These are phyloP conservation scores for Nothoprocta pentlandii DNA, from an alignment of 2,113 vertebrate species.

Conservation along the genomic window DNA sequence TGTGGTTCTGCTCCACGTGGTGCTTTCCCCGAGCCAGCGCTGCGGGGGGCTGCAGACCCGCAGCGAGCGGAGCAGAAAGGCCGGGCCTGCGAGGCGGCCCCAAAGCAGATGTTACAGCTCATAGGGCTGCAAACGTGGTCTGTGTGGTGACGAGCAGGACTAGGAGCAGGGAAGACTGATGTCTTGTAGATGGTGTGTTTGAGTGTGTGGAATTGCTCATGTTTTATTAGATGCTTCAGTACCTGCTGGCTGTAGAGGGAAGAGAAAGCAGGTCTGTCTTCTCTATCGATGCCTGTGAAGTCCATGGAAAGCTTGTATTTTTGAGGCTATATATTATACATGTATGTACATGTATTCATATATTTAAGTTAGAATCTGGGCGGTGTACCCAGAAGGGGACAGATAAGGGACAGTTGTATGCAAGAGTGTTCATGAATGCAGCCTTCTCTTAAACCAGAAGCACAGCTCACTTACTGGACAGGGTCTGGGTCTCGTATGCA, in stretches of 20 bases:
- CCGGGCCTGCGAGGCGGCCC: no score
- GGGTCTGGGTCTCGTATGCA: neutral
- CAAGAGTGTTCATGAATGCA: neutral
- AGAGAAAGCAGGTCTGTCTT: neutral
- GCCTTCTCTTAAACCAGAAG: neutral
- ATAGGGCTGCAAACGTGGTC: no score
- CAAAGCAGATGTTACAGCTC: no score
- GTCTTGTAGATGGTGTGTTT: no score
- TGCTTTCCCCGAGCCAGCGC: neutral
- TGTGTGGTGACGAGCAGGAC: neutral
- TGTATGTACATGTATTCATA: neutral
- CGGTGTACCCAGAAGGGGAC: neutral
- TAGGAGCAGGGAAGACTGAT: neutral
- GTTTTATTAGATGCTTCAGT: neutral
- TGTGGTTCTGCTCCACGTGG: neutral
- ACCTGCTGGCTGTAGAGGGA: neutral
- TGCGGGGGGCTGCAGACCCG: no score
- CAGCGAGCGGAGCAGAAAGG: no score
- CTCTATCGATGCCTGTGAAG: neutral
- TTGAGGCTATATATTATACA: neutral
- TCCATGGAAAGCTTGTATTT: neutral
- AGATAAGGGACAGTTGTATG: no score
- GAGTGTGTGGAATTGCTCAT: neutral
- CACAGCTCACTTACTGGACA: neutral
- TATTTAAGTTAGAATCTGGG: neutral